phyloP scores from a whole-genome alignment of 2,113 vertebrate genomes.

The Dendrocopos noguchii region DNA sequence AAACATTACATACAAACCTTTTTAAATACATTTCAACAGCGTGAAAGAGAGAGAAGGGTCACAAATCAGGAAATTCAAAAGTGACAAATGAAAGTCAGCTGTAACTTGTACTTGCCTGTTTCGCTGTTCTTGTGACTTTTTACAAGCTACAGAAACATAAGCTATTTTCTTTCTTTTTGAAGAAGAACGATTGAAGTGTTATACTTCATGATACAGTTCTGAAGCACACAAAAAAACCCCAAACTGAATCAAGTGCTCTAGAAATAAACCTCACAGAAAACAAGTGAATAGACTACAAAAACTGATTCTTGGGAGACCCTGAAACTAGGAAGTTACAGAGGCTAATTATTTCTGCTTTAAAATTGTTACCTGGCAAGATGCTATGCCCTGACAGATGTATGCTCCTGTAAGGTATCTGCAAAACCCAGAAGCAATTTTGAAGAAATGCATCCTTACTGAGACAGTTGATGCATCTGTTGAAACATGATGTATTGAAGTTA shows the following conservation, averaged over 20 bases:
- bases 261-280: slow-evolving; percentile 14
- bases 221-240: slow-evolving; percentile 27
- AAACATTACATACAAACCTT: slow-evolving; percentile 65
- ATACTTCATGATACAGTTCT: slow-evolving; percentile 40
- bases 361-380: not conserved
- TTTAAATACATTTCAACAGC: slow-evolving; percentile 70
- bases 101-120: slow-evolving; percentile 34
- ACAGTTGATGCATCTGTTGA: not conserved
- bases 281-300: not conserved
- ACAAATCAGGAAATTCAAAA: slow-evolving; percentile 61
- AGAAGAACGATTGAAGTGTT: slow-evolving; percentile 20
- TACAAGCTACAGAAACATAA: slow-evolving; percentile 15
- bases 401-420: not conserved
- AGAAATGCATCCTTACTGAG: slow-evolving; percentile 14
- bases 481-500: not conserved
- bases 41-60: slow-evolving; percentile 60
- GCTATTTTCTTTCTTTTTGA: slow-evolving; percentile 1
- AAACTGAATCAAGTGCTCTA: slow-evolving; percentile 59
- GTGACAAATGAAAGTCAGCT: slow-evolving; percentile 40
- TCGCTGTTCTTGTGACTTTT: slow-evolving; percentile 43
- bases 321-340: slow-evolving; percentile 10
- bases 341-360: slow-evolving; percentile 6
- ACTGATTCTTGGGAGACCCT: not conserved
- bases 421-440: slow-evolving; percentile 10
- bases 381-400: not conserved